Conservation (phyloP, 2,113 vertebrate genomes). For the Willisornis vidua region DNA sequence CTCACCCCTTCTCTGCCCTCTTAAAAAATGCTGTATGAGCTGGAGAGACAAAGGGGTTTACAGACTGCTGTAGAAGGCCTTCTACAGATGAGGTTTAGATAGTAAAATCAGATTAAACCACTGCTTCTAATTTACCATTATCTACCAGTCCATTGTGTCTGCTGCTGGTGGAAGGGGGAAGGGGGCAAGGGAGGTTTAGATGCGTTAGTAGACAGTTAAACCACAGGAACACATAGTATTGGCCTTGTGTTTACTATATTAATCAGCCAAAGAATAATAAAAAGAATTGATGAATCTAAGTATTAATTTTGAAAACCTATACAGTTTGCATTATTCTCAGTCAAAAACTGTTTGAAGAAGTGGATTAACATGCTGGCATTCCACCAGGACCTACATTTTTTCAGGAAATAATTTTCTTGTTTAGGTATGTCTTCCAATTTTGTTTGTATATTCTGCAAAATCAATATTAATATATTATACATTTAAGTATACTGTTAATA, state of each 20-base stretch:
- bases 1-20: not conserved
- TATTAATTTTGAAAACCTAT: not conserved
- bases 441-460: not conserved
- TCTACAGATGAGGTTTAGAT: not conserved
- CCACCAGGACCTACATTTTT: not conserved
- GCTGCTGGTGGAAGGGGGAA: not conserved
- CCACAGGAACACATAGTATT: accelerated
- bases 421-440: not conserved
- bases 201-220: not conserved
- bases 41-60: constrained; percentile 1
- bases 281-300: not conserved
- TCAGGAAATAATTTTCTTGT: not conserved
- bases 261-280: not conserved
- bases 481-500: not conserved
- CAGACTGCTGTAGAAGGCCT: not conserved
- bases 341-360: not conserved
- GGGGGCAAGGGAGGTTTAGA: not conserved
- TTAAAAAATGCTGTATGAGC: not conserved
- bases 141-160: not conserved
- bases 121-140: constrained; percentile 3
- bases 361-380: not conserved
- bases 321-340: not conserved
- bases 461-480: not conserved
- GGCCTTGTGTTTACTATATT: not conserved
- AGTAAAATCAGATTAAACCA: not conserved